Percentiles rank a stretch among this genome's conserved stretches.
phyloP scores from a whole-genome alignment of 2,797 vertebrate genomes.

The Gila robusta region DNA sequence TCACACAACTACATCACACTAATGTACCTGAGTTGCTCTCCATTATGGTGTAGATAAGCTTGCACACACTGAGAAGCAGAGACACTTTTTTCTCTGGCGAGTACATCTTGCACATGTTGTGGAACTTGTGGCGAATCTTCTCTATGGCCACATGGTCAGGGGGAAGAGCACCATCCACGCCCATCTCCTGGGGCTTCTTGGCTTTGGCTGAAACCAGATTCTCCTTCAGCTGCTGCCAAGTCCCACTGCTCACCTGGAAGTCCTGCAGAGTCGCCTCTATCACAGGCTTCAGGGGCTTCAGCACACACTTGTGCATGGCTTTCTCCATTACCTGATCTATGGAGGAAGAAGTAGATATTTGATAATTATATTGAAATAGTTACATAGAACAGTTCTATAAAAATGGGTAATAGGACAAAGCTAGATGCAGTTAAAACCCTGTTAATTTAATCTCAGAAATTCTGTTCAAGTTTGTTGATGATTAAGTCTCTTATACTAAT shows the following conservation, averaged over 20 bases:
- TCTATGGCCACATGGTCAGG: conserved; percentile 91
- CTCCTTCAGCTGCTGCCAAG: conserved; percentile 90
- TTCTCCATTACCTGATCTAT: conserved; percentile 95
- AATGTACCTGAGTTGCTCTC: conserved; percentile 94
- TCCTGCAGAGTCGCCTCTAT: conserved; percentile 88
- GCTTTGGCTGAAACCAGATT: conserved; percentile 90
- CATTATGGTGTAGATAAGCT: conserved; percentile 97
- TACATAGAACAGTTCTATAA: background rate
- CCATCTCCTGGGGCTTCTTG: conserved; percentile 91
- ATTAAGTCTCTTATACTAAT: background rate
- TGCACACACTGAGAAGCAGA: conserved; percentile 92
- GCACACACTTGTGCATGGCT: conserved; percentile 97
- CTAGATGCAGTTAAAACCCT: background rate
- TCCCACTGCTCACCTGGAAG: conserved; percentile 88
- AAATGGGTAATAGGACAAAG: background rate
- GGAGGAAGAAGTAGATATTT: conserved; percentile 48
- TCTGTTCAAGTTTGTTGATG: background rate
- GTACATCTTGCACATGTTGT: conserved; percentile 95
- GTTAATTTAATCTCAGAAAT: background rate
- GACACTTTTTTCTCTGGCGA: conserved; percentile 97
- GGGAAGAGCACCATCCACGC: conserved; percentile 89
- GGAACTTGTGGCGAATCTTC: conserved; percentile 95
- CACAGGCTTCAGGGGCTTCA: conserved; percentile 91
- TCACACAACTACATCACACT: background rate
- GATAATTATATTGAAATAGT: background rate